These are phyloP conservation scores for Philantomba maxwellii DNA, from an alignment of 2,113 vertebrate genomes.

Conservation along the genomic window DNA sequence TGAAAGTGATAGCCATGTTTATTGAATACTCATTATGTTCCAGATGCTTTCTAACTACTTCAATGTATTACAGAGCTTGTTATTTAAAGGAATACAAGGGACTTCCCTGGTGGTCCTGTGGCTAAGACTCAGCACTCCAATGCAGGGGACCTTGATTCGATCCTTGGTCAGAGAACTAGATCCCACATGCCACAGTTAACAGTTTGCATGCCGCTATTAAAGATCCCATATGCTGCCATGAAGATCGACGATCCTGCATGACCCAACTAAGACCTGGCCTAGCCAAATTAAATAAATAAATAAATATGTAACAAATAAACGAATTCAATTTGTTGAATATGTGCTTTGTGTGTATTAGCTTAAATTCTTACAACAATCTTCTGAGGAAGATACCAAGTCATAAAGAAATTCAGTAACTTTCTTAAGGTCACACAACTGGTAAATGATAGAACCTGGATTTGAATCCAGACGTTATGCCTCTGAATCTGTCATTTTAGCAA, in stretches of 20 bases:
- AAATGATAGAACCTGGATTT: not conserved
- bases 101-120: not conserved
- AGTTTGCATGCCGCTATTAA: not conserved
- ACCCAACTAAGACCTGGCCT: not conserved
- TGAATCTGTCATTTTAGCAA: not conserved
- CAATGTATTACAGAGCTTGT: not conserved
- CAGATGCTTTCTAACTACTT: not conserved
- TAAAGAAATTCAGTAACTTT: not conserved
- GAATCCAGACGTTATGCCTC: not conserved
- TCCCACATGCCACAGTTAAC: not conserved
- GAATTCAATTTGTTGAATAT: not conserved
- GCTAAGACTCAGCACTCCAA: not conserved
- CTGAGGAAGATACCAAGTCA: not conserved
- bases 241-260: not conserved
- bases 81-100: not conserved
- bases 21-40: not conserved
- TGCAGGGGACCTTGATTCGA: not conserved
- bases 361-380: not conserved
- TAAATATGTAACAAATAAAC: not conserved
- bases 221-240: not conserved
- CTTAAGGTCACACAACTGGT: not conserved
- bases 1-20: not conserved
- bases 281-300: not conserved
- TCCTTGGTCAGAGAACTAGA: not conserved
- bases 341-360: not conserved